phyloP scores from a whole-genome alignment of 2,888 invertebrate genomes.

The Rhagophthalmus giganteus region DNA sequence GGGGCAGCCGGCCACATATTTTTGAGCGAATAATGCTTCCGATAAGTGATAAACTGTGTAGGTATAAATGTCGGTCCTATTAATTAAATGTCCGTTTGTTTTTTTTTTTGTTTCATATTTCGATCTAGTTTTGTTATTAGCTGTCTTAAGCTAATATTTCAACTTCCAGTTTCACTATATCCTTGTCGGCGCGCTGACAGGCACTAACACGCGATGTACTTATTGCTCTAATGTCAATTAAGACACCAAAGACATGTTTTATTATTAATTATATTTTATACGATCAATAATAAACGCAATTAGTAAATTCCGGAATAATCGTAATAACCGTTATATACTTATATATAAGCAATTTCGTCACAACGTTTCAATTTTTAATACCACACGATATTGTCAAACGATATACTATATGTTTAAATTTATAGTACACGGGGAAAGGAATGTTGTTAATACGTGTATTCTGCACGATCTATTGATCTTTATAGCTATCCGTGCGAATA shows the following conservation, averaged over 20 bases:
- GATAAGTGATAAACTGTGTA: too few species aligned
- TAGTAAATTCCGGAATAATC: not conserved
- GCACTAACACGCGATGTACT: not conserved
- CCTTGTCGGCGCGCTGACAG: not conserved
- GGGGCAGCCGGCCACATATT: too few species aligned
- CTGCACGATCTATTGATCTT: constrained; percentile 45
- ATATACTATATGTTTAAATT: constrained; percentile 19
- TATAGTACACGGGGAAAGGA: constrained; percentile 38
- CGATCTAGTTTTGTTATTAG: too few species aligned
- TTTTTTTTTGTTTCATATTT: too few species aligned
- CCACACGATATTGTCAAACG: constrained; percentile 1
- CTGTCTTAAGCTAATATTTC: too few species aligned
- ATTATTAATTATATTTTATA: constrained; percentile 7
- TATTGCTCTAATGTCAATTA: constrained; percentile 13
- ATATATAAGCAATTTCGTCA: too few species aligned
- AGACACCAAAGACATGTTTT: constrained; percentile 20
- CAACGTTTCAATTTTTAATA: constrained; percentile 9
- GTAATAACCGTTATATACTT: not conserved
- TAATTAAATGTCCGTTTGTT: too few species aligned
- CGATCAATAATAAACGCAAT: not conserved
- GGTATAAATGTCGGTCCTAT: too few species aligned
- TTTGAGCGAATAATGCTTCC: too few species aligned
- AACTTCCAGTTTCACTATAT: too few species aligned
- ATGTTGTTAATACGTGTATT: constrained; percentile 44
- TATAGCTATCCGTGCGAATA: constrained; percentile 40